Evolutionary conservation across 1,140 invertebrate genomes (phyloP).

Genomic region (Drosophila tani): DNA sequence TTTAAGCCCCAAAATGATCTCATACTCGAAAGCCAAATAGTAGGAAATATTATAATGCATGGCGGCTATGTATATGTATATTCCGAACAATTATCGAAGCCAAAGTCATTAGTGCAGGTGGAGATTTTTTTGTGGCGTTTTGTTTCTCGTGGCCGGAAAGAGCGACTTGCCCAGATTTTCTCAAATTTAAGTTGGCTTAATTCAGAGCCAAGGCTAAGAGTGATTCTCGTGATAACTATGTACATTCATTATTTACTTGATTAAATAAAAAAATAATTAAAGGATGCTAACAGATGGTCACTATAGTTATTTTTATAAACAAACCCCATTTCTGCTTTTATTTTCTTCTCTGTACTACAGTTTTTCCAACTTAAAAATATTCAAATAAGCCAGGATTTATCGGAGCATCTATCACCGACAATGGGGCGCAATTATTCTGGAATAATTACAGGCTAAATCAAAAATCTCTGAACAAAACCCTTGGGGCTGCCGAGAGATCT

Average conservation of each 20-base stretch:
- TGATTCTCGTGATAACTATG: not conserved
- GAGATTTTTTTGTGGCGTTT: conserved; percentile 18
- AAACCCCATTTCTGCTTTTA: no score
- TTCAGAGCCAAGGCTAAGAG: conserved; percentile 12
- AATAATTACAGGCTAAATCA: conserved; percentile 20
- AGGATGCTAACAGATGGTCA: no score
- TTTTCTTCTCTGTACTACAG: not conserved
- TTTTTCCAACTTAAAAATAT: not conserved
- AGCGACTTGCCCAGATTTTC: conserved; percentile 31
- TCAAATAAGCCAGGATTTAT: conserved; percentile 14
- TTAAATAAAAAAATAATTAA: no score
- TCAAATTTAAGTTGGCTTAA: conserved; percentile 40
- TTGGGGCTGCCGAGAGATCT: conserved; percentile 18
- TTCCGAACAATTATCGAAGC: conserved; percentile 31
- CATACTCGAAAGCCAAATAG: conserved; percentile 15
- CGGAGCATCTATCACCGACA: conserved; percentile 33
- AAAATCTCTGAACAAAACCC: conserved; percentile 13
- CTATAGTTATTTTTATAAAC: no score
- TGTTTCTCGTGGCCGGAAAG: conserved; percentile 29
- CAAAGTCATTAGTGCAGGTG: conserved; percentile 43
- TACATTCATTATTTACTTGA: not conserved
- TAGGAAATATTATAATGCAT: conserved; percentile 36
- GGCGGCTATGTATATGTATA: conserved; percentile 20
- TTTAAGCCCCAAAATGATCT: conserved; percentile 37
- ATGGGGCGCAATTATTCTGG: conserved; percentile 36